phyloP scores from a whole-genome alignment of 1,140 invertebrate species.

The Lepidurus couesii region DNA sequence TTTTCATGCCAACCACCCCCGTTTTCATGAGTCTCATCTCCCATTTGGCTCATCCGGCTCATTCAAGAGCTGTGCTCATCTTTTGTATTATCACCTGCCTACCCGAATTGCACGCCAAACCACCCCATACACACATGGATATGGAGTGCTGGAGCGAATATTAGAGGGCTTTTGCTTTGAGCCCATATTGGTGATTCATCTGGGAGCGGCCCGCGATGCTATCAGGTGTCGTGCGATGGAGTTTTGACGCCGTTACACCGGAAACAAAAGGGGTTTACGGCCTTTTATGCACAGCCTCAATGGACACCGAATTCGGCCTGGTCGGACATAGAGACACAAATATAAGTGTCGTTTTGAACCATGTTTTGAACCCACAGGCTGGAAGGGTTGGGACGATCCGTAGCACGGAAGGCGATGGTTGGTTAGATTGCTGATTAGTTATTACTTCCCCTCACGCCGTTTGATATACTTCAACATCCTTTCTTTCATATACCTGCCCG shows the following conservation, averaged over 20 bases:
- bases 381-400: neutral
- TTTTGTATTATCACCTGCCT: slow-evolving; percentile 22
- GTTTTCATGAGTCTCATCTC: neutral
- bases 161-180: neutral
- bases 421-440: slow-evolving; percentile 16
- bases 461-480: neutral
- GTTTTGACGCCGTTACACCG: slow-evolving; percentile 9
- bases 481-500: neutral
- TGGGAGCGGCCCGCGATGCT: slow-evolving; percentile 7
- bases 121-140: neutral
- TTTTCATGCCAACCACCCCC: neutral
- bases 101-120: neutral
- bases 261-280: neutral
- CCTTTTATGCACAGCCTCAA: neutral
- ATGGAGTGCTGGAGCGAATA: neutral
- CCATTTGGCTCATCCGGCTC: slow-evolving; percentile 6
- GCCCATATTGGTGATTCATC: slow-evolving; percentile 17
- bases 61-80: neutral
- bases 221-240: slow-evolving; percentile 1
- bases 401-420: slow-evolving; percentile 2
- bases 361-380: too few relatives aligned
- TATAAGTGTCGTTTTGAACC: neutral
- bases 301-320: neutral
- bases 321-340: neutral
- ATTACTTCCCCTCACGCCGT: slow-evolving; percentile 9